These are phyloP conservation scores for Istiophorus platypterus DNA, from an alignment of 2,113 vertebrate species.

Conservation along the genomic window DNA sequence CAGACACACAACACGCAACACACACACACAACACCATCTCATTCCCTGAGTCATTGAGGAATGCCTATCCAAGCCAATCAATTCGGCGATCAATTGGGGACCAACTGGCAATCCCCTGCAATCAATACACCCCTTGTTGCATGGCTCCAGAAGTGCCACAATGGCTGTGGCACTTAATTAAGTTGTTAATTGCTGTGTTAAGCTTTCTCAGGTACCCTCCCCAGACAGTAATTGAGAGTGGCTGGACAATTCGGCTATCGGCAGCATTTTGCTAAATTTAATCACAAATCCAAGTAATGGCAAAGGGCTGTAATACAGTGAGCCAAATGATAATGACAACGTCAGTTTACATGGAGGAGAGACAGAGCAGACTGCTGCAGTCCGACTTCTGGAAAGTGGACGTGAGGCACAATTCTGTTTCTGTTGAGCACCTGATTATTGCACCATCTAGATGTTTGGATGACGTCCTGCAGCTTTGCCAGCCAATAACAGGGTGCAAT, in stretches of 20 bases:
- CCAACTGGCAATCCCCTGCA: conserved; percentile 83
- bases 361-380: conserved; percentile 5
- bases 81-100: conserved; percentile 83
- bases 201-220: conserved; percentile 85
- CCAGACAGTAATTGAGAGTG: conserved; percentile 86
- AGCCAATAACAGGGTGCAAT: conserved; percentile 6
- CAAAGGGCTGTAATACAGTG: conserved; percentile 48
- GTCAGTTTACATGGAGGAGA: conserved; percentile 31
- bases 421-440: conserved; percentile 5
- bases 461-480: conserved; percentile 30
- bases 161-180: conserved; percentile 87
- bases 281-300: conserved; percentile 82
- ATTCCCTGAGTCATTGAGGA: conserved; percentile 75
- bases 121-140: conserved; percentile 86
- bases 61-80: conserved; percentile 84
- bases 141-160: conserved; percentile 77
- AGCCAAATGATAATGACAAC: conserved; percentile 53
- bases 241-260: conserved; percentile 81
- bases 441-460: conserved; percentile 19
- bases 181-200: conserved; percentile 89
- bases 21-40: conserved; percentile 51
- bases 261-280: conserved; percentile 84
- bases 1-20: conserved; percentile 28
- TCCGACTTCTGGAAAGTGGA: conserved; percentile 11
- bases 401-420: conserved; percentile 8